Conservation (phyloP, 2,113 vertebrate species). For the Rostratula benghalensis region DNA sequence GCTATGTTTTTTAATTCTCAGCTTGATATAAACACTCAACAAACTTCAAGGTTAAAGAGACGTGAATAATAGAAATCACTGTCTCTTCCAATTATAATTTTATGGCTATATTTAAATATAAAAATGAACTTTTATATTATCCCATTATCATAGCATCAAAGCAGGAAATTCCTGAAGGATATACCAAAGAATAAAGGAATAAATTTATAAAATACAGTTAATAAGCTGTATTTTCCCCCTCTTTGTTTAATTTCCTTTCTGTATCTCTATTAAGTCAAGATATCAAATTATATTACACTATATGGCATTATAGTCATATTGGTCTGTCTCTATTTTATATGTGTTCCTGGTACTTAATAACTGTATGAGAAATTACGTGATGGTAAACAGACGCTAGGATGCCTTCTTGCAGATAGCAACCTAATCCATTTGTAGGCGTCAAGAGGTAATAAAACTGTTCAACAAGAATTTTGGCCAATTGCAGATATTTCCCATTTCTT, state of each 20-base stretch:
- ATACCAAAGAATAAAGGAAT: neutral
- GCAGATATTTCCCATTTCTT: neutral
- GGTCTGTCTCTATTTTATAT: neutral
- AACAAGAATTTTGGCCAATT: neutral
- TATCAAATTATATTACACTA: neutral
- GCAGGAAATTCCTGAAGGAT: neutral
- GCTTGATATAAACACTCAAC: neutral
- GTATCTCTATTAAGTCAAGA: neutral
- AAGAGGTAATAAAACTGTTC: neutral
- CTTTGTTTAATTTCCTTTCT: neutral
- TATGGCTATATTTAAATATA: neutral
- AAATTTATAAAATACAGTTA: neutral
- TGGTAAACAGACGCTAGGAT: neutral
- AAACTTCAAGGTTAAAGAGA: neutral
- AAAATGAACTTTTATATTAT: neutral
- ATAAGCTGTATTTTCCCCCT: neutral
- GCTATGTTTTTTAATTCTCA: neutral
- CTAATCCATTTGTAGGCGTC: neutral
- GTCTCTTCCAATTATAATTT: neutral
- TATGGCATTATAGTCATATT: neutral
- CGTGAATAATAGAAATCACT: neutral
- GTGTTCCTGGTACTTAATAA: neutral
- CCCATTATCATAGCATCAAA: neutral
- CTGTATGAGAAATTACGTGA: neutral
- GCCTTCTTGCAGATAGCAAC: neutral